These are phyloP conservation scores for Drosophila niveifrons DNA, from an alignment of 2,888 invertebrate genomes.

Conservation along the genomic window DNA sequence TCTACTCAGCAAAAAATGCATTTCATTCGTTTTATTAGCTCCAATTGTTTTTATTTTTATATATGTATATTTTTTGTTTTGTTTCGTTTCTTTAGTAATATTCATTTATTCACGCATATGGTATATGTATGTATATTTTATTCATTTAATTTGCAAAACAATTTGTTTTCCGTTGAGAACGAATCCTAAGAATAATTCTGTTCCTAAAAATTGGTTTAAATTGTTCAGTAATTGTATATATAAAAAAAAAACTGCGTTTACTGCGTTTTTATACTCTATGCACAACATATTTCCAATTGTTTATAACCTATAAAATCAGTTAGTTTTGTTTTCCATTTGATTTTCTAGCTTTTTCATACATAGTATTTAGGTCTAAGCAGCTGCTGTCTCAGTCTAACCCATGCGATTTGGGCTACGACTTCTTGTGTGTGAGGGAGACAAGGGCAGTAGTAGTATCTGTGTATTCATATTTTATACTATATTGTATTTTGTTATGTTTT, in stretches of 20 bases:
- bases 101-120: constrained; percentile 31
- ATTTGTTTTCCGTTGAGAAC: constrained; percentile 17
- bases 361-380: constrained; percentile 43
- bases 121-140: constrained; percentile 18
- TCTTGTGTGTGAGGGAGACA: constrained; percentile 5
- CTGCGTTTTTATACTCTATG: constrained; percentile 29
- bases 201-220: constrained; percentile 29
- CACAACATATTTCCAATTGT: constrained; percentile 50
- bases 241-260: constrained; percentile 28
- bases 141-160: constrained; percentile 27
- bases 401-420: constrained; percentile 25
- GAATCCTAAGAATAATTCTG: constrained; percentile 29
- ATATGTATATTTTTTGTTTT: constrained; percentile 24
- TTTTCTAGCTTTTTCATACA: constrained; percentile 11
- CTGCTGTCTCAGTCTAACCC: constrained; percentile 40
- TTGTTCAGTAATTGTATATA: constrained; percentile 23
- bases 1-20: constrained; percentile 15
- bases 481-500: constrained; percentile 5
- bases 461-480: constrained; percentile 38
- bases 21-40: constrained; percentile 31
- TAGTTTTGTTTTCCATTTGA: constrained; percentile 24
- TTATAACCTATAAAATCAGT: constrained; percentile 61
- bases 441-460: constrained; percentile 48
- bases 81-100: constrained; percentile 32
- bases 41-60: constrained; percentile 26